Evolutionary conservation across 2,888 invertebrate species (phyloP), one percentile per base, ranked within the genome.

Genomic region (Pantelozetes paolii): DNA sequence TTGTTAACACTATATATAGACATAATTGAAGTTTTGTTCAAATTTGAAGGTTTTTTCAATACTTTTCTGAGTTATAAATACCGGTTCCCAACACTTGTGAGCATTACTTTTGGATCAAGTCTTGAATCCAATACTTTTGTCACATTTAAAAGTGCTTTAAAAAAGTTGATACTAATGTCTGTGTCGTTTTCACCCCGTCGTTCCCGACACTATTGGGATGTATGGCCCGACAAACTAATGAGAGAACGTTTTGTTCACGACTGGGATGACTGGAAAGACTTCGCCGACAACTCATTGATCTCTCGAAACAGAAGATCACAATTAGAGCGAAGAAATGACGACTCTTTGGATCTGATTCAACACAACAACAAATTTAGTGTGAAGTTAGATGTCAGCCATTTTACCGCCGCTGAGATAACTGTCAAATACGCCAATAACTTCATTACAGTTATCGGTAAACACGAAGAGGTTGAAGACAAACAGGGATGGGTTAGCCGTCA

Each of bases 221-320:
- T 30, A 18, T 59, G 59, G 59, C 32, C 59, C 28, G 59, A 59
- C 28, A 59, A 32, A 59, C 13, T 59, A 2, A 9, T n/a, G 13
- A 59, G n/a, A 28, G 30, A 32, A 6, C 5, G 28, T 5, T 59
- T 59, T n/a, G 59, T 59, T 28, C 59, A 32, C 59, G 59, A 59
- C 18, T 59, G 28, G 32, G 59, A 32, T 23, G 59, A 59, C 28
- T 59, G 59, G 59, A 59, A 59, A 18, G 59, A 59, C 59, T 28
- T 59, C 13, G 11, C 30, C 28, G 59, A 59, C n/a, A 59, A 28
- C 13, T 59, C 59, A 18, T 28, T 59, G 26, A 28, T 59, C 13
- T 59, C 59, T 18, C 59, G 59, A 6, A 59, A 59, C 30, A 59
- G 59, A 59, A 59, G 32, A 28, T 59, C 59, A 59, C 59, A 28